phyloP scores from a whole-genome alignment of 2,888 invertebrate genomes.

The Campaea margaritaria region DNA sequence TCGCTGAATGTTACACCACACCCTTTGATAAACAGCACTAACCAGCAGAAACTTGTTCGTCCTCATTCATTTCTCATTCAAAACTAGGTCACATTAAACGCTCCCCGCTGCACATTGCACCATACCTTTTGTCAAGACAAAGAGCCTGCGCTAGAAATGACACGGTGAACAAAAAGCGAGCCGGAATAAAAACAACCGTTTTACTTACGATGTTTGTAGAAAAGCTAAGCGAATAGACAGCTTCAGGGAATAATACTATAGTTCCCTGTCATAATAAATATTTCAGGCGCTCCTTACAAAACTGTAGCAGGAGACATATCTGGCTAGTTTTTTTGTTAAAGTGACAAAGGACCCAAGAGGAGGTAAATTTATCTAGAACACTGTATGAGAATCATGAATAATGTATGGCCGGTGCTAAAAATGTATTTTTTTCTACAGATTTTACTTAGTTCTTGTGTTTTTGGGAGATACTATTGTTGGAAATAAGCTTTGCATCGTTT shows the following conservation, averaged over 20 bases:
- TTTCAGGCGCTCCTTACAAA: not conserved
- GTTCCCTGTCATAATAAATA: constrained; percentile 8
- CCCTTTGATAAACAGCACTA: no score
- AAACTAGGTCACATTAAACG: not conserved
- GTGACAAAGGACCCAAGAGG: not conserved
- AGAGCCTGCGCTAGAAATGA: constrained; percentile 25
- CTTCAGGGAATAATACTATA: not conserved
- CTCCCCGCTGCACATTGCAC: constrained; percentile 6
- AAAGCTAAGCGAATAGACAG: constrained; percentile 34
- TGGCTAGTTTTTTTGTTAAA: not conserved
- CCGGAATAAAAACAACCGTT: constrained; percentile 31
- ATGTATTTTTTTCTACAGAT: constrained; percentile 26
- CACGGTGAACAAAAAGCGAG: constrained; percentile 23
- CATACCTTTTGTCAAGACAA: constrained; percentile 12
- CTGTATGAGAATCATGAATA: constrained; percentile 26
- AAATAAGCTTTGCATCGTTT: not conserved
- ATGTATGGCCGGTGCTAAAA: constrained; percentile 27
- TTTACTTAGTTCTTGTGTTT: constrained; percentile 12
- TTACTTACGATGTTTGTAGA: constrained; percentile 33
- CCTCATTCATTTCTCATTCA: not conserved
- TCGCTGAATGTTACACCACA: no score
- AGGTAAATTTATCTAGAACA: not conserved
- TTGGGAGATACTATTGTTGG: constrained; percentile 2
- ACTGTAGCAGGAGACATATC: no score
- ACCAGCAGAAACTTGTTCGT: not conserved